Evolutionary conservation across 2,797 vertebrate species (phyloP).

Genomic region (Astyanax mexicanus): DNA sequence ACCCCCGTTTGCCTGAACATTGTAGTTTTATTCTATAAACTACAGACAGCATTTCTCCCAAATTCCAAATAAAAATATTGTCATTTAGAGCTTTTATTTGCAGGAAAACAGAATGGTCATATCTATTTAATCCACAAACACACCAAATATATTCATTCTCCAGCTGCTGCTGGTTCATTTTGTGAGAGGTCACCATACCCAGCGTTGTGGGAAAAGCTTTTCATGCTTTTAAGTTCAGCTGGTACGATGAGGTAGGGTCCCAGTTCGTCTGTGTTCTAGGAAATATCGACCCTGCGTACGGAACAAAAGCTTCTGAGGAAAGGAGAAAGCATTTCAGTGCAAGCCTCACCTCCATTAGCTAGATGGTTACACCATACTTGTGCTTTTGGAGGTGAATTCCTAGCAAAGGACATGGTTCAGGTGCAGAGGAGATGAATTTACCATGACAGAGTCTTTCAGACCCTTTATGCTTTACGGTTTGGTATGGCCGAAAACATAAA

Average conservation of each 20-base stretch:
- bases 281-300: not conserved
- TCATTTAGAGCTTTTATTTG: too few species aligned
- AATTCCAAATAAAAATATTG: too few species aligned
- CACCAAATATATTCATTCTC: not conserved
- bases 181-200: not conserved
- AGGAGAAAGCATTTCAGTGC: not conserved
- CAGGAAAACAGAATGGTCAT: not conserved
- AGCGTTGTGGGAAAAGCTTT: not conserved
- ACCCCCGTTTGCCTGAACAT: too few species aligned
- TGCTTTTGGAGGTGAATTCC: not conserved
- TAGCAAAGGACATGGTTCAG: not conserved
- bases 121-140: not conserved
- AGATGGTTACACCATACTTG: not conserved
- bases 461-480: too few species aligned
- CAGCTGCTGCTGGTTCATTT: not conserved
- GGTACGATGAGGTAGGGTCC: not conserved
- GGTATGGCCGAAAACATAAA: too few species aligned
- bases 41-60: too few species aligned
- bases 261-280: not conserved
- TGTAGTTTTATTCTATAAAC: too few species aligned
- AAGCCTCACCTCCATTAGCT: not conserved
- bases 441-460: too few species aligned
- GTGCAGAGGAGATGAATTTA: not conserved
- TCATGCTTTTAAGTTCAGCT: not conserved
- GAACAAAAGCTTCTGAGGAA: not conserved